Evolutionary conservation across 2,888 invertebrate genomes (phyloP).

Genomic region (Dinocampus coccinellae): DNA sequence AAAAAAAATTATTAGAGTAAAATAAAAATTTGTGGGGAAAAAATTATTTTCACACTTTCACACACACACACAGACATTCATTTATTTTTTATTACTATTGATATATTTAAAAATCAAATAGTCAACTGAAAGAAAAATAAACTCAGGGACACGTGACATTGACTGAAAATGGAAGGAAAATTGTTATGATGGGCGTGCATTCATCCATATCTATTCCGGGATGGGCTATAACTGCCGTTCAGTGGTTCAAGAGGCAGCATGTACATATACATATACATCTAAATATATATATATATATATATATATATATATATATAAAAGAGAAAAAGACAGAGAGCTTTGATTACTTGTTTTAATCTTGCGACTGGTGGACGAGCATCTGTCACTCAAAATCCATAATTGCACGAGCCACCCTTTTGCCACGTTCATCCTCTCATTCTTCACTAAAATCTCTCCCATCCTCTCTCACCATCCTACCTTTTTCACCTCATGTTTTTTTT

Average conservation of each 20-base stretch:
- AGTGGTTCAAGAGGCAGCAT: not conserved
- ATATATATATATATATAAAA: not conserved
- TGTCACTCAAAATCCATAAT: constrained; percentile 69
- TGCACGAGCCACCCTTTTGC: constrained; percentile 59
- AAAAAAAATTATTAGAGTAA: too few relatives aligned
- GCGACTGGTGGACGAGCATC: constrained; percentile 68
- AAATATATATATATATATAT: not conserved
- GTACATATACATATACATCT: too few relatives aligned
- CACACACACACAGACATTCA: not conserved
- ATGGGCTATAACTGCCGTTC: not conserved
- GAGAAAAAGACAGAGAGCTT: constrained; percentile 54
- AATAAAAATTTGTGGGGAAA: not conserved
- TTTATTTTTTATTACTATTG: not conserved
- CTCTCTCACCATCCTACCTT: too few relatives aligned
- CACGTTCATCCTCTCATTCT: constrained; percentile 9
- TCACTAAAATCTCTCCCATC: constrained; percentile 22
- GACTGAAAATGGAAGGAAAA: constrained; percentile 24
- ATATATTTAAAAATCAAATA: too few relatives aligned
- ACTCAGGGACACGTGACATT: not conserved
- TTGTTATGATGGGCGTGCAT: constrained; percentile 54
- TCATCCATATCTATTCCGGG: constrained; percentile 65
- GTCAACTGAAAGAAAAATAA: not conserved
- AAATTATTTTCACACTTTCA: not conserved
- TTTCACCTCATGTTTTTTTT: too few relatives aligned
- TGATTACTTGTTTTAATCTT: constrained; percentile 70